Evolutionary conservation across 2,797 vertebrate genomes (phyloP).

Genomic region (Onychomys torridus): DNA sequence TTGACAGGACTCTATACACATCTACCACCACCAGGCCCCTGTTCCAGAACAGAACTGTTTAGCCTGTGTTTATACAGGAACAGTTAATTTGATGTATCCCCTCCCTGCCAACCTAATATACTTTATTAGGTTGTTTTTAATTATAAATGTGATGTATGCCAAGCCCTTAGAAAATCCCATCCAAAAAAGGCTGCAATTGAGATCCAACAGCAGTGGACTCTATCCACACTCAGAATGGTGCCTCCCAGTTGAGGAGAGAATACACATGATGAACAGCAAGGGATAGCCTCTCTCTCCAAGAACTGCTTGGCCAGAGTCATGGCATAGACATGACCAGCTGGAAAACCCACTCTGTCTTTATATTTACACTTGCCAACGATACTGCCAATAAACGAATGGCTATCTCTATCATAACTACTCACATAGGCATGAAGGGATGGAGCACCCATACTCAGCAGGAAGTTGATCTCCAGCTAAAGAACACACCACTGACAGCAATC

Average conservation of each 20-base stretch:
- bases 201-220: neutral
- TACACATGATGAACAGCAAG: neutral
- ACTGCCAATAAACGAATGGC: neutral
- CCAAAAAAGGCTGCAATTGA: neutral
- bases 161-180: conserved; percentile 22
- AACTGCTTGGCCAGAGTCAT: neutral
- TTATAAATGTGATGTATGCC: neutral
- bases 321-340: neutral
- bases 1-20: neutral
- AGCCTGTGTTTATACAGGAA: neutral
- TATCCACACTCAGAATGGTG: neutral
- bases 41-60: neutral
- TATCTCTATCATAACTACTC: neutral
- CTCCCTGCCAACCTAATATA: neutral
- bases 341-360: conserved; percentile 23
- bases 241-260: neutral
- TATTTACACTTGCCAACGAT: neutral
- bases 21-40: neutral
- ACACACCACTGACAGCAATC: neutral
- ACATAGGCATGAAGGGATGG: neutral
- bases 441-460: neutral
- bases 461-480: neutral
- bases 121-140: conserved; percentile 52
- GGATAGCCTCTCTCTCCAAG: neutral
- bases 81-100: conserved; percentile 16